Percentiles rank a stretch among this genome's conserved stretches.
Evolutionary conservation across 2,888 invertebrate genomes (phyloP).

Genomic region (Pseudolycoriella hygida): DNA sequence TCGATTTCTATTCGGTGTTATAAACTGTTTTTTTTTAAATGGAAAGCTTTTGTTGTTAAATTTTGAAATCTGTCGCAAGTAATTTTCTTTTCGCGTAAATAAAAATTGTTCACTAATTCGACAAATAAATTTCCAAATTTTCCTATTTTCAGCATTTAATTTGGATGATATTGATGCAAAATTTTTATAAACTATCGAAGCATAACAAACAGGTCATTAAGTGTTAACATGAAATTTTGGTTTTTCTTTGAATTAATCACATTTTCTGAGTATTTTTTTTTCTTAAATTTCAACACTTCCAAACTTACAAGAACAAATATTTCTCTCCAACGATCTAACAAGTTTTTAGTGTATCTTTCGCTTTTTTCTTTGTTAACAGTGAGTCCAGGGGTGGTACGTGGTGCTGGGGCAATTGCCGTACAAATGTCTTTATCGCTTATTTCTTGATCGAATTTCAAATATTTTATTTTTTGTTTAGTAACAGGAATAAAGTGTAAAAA

Average conservation of each 20-base stretch:
- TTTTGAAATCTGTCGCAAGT: too few relatives aligned
- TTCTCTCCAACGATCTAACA: too few relatives aligned
- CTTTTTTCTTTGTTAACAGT: constrained; percentile 10
- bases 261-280: background rate
- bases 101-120: too few relatives aligned
- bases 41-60: too few relatives aligned
- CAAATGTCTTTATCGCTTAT: constrained; percentile 10
- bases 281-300: background rate
- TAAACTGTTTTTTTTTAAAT: too few relatives aligned
- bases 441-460: constrained; percentile 5
- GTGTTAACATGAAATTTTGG: background rate
- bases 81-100: too few relatives aligned
- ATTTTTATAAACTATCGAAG: background rate
- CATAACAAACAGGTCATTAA: background rate
- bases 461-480: too few relatives aligned
- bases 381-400: constrained; percentile 13
- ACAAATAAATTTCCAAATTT: too few relatives aligned
- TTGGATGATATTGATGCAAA: constrained; percentile 2
- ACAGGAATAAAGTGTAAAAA: too few relatives aligned
- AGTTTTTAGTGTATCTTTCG: too few relatives aligned
- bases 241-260: background rate
- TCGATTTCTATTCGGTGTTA: too few relatives aligned
- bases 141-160: constrained; percentile 5
- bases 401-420: constrained; percentile 11
- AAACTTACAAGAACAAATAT: too few relatives aligned